phyloP scores from a whole-genome alignment of 2,888 invertebrate species.

The Mythimna impura region DNA sequence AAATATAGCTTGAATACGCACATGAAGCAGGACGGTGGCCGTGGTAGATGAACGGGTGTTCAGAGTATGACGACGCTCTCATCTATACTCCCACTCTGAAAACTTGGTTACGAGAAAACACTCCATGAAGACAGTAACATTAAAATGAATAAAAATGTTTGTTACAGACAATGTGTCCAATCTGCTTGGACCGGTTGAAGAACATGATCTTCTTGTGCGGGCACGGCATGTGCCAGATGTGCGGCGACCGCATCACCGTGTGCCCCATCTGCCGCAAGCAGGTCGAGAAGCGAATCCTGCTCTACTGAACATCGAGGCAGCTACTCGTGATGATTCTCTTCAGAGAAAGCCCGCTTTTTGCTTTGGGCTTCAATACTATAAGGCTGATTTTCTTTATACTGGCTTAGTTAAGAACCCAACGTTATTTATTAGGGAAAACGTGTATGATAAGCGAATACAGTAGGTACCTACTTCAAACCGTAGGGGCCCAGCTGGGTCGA shows the following conservation, averaged over 20 bases:
- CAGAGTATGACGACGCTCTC: background rate
- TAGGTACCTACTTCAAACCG: slow-evolving; percentile 6
- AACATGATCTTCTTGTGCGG: slow-evolving; percentile 99
- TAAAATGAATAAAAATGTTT: slow-evolving; percentile 67
- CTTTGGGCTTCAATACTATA: slow-evolving; percentile 47
- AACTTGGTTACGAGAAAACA: background rate
- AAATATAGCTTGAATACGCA: background rate
- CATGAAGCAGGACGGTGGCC: background rate
- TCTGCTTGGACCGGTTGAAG: slow-evolving; percentile 98
- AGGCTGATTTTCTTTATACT: slow-evolving; percentile 62
- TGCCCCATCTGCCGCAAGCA: slow-evolving; percentile 99
- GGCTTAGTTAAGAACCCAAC: slow-evolving; percentile 28
- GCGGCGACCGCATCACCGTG: slow-evolving; percentile 99
- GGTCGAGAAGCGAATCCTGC: slow-evolving; percentile 98
- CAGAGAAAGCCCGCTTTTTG: slow-evolving; percentile 22
- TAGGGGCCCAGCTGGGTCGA: too few species aligned
- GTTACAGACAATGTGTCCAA: slow-evolving; percentile 98
- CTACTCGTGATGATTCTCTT: slow-evolving; percentile 10
- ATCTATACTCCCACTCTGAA: too few species aligned
- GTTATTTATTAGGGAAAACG: slow-evolving; percentile 2
- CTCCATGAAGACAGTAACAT: background rate
- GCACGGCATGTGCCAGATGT: slow-evolving; percentile 99
- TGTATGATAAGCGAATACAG: slow-evolving; percentile 27
- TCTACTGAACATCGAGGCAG: slow-evolving; percentile 90
- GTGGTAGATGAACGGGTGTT: too few species aligned